phyloP scores from a whole-genome alignment of 1,140 invertebrate species.

The Trinorchestia longiramus region DNA sequence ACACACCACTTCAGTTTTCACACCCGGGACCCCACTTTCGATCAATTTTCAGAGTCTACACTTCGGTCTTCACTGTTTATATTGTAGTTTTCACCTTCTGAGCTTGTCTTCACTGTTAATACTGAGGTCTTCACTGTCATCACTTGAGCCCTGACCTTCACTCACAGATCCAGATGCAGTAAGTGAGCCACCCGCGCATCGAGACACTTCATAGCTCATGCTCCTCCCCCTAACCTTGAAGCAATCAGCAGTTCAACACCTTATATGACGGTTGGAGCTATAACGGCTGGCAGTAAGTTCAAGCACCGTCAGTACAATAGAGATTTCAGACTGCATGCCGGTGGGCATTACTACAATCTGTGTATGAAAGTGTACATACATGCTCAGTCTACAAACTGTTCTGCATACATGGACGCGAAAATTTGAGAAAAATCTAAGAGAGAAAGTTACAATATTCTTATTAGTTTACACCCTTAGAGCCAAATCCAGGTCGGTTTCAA shows the following conservation, averaged over 20 bases:
- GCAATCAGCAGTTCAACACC: neutral
- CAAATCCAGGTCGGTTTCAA: no score
- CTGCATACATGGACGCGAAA: no score
- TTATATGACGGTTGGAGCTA: neutral
- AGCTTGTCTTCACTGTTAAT: no score
- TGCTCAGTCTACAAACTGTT: no score
- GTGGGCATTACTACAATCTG: no score
- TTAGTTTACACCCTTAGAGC: no score
- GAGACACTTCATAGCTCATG: neutral
- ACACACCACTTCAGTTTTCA: neutral
- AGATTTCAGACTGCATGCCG: neutral
- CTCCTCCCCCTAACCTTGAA: neutral
- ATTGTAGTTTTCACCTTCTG: neutral
- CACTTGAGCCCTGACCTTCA: neutral
- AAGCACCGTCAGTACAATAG: neutral
- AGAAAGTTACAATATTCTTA: no score
- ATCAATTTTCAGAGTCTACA: no score
- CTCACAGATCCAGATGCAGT: neutral
- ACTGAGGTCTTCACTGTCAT: neutral
- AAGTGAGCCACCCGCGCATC: neutral
- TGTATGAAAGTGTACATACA: no score
- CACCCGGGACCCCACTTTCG: no score
- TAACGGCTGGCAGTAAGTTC: neutral
- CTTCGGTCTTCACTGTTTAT: neutral
- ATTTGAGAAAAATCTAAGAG: no score